phyloP scores from a whole-genome alignment of 2,888 invertebrate genomes.

The Yponomeuta malinellus region DNA sequence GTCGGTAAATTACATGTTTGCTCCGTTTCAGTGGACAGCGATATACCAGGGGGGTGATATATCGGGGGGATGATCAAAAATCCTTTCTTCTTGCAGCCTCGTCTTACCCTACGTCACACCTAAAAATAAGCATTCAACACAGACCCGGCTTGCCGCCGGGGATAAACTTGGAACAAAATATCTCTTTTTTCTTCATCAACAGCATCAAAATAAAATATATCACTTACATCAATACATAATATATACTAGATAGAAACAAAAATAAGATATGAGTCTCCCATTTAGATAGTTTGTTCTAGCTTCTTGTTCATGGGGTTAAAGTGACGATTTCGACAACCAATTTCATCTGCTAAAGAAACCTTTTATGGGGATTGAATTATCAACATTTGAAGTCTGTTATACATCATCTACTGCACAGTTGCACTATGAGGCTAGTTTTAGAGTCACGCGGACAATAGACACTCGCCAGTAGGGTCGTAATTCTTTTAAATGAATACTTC shows the following conservation, averaged over 20 bases:
- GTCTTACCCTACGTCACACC: slow-evolving; percentile 61
- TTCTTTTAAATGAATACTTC: too few relatives aligned
- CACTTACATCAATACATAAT: slow-evolving; percentile 29
- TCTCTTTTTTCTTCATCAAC: slow-evolving; percentile 44
- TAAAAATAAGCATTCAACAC: slow-evolving; percentile 72
- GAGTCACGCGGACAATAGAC: not conserved
- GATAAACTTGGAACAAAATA: slow-evolving; percentile 73
- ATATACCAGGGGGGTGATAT: slow-evolving; percentile 64
- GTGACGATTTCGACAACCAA: slow-evolving; percentile 60
- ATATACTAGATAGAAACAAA: slow-evolving; percentile 24
- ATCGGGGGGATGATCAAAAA: slow-evolving; percentile 79
- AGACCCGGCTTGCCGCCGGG: slow-evolving; percentile 43
- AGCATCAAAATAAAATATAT: slow-evolving; percentile 30
- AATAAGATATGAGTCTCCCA: slow-evolving; percentile 24
- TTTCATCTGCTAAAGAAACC: slow-evolving; percentile 37
- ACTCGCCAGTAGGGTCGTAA: not conserved
- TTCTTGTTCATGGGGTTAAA: slow-evolving; percentile 34
- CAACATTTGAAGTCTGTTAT: slow-evolving; percentile 3
- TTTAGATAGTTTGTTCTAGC: slow-evolving; percentile 72
- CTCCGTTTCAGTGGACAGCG: slow-evolving; percentile 67
- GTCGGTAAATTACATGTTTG: slow-evolving; percentile 54
- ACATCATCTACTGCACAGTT: not conserved
- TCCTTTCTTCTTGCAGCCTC: slow-evolving; percentile 75
- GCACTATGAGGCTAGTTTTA: not conserved
- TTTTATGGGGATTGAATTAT: not conserved